Base-by-base conservation (phyloP, 1,140 invertebrate species). In the Mycetomoellerius zeteki region DNA sequence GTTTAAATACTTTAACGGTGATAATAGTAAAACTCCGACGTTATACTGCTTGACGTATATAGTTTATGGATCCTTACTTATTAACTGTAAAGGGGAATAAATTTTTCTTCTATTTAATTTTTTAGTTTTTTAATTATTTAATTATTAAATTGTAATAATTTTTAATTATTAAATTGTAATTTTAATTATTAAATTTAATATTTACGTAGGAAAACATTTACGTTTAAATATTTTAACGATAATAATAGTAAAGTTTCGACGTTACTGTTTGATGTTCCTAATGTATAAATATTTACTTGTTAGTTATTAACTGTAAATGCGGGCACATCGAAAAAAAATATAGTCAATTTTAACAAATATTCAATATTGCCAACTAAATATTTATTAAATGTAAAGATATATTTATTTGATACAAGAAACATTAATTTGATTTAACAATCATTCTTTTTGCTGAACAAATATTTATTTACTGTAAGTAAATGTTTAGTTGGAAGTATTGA, bases 161-260 rank as follows among this genome's bases (percentile, higher is more conserved):
- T 27, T 64, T 27, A 58, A 27, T 64, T 64, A n/a, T 24, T 30
- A n/a, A n/a, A n/a, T n/a, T n/a, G n/a, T n/a, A n/a, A n/a, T n/a
- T n/a, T n/a, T 37, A 37, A 37, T 37, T 37, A 37, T 6, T 33
- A 27, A 60, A 24, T 58, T 24, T 33, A 8, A 69, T 56, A 6
- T 37, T 37, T 37, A 37, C 33, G 33, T 37, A 37, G 6, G 6
- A 37, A 37, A 33, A 37, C 0, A 1, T 37, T 47, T 50, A 52
- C 4, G 10, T 73, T 43, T 82, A 50, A 82, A 73, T 82, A 82
- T 54, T 82, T 58, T 47, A 82, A 82, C 8, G 24, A 73, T 16
- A 50, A 33, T 43, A 71, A 69, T 54, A 72, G 47, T 16, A 43
- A 58, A 54, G n/a, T 52, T 30, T 37, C 14, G 19, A 33, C 62